Evolutionary conservation across 1,140 invertebrate species (phyloP), one percentile per base, ranked within the genome.

Genomic region (Drosophila mauritiana): DNA sequence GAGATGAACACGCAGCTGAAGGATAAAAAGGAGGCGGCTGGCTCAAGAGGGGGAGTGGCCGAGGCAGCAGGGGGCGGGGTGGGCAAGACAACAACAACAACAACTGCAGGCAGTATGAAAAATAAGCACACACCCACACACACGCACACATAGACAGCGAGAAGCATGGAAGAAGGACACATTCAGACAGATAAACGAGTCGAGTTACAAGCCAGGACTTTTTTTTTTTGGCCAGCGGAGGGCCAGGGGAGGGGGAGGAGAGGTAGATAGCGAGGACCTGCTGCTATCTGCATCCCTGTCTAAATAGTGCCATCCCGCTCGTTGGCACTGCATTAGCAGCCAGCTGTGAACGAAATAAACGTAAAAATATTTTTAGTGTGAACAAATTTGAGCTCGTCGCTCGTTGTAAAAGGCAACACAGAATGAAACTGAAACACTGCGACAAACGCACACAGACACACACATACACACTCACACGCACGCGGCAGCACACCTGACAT

Each of bases 261-360:
- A 0, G 15, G 36, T 31, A 10, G 20, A 13, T 25, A 22, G 25
- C 8, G 15, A 46, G 57, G 34, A 48, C 63, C 62, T 46, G 15
- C 45, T 27, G 12, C 22, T 48, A 34, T 59, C 48, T 37, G 39
- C 22, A 43, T 49, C 55, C 55, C 42, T 58, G 15, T 27, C 54
- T 12, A 11, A 36, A 11, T 67, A 31, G 17, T 55, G 62, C 72
- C 56, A 34, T 77, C 77, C 51, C 72, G 40, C 37, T 75, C 59
- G 61, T 76, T 88, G 69, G 57, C 78, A 78, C 74, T 88, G 83
- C 82, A 85, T 85, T 85, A 88, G 82, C 79, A 88, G 74, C 69
- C 82, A 82, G 83, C 82, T 88, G 83, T 85, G 75, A 88, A 83
- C 74, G 83, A 85, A 85, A 88, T 85, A 88, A 85, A 88, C 74